phyloP scores from a whole-genome alignment of 1,140 invertebrate species.

The Thereuonema tuberculata region DNA sequence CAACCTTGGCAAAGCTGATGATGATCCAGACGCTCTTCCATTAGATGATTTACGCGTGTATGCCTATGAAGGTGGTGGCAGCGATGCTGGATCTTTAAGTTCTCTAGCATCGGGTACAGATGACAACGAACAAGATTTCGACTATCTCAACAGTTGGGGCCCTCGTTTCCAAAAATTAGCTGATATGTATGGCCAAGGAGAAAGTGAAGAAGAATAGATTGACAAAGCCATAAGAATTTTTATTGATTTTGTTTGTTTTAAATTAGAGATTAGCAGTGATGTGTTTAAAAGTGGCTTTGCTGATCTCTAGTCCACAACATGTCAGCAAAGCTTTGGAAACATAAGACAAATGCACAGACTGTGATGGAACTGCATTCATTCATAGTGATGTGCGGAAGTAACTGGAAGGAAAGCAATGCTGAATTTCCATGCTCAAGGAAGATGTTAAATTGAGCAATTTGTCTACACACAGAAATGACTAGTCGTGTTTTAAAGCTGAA shows the following conservation, averaged over 20 bases:
- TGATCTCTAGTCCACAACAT: too few relatives aligned
- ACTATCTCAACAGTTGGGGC: constrained; percentile 39
- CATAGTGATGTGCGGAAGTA: too few relatives aligned
- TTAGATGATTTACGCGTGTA: constrained; percentile 92
- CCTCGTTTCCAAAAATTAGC: constrained; percentile 39
- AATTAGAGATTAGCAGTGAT: too few relatives aligned
- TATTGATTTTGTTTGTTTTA: background rate
- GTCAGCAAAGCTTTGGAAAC: too few relatives aligned
- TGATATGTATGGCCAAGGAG: constrained; percentile 33
- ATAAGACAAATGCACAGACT: too few relatives aligned
- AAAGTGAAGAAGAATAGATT: constrained; percentile 15
- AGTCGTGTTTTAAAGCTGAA: too few relatives aligned
- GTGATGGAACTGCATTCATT: too few relatives aligned
- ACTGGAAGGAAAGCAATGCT: too few relatives aligned
- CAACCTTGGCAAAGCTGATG: constrained; percentile 75
- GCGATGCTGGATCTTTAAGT: constrained; percentile 78
- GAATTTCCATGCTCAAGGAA: too few relatives aligned
- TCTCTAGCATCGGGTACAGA: constrained; percentile 73
- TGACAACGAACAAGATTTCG: constrained; percentile 35
- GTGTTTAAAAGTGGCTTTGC: too few relatives aligned
- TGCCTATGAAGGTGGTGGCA: constrained; percentile 90
- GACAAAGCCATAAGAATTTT: background rate
- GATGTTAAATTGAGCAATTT: too few relatives aligned
- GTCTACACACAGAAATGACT: too few relatives aligned
- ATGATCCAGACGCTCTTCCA: constrained; percentile 75